Base-by-base conservation (phyloP, 64 coral and sea anemone genomes). In the Exaiptasia diaphana region DNA sequence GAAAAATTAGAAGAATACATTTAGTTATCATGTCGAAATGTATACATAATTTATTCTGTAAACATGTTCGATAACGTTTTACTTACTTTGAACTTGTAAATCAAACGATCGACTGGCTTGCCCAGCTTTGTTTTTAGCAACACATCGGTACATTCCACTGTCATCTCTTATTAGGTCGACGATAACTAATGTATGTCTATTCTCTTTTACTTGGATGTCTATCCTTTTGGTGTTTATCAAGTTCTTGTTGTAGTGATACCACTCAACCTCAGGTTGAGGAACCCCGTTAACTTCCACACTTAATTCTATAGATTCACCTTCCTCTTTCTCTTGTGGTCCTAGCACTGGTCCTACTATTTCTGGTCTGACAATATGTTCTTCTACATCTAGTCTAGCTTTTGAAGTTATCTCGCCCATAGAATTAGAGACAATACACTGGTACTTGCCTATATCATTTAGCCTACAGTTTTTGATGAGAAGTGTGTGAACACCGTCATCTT, bases 391-490 rank as follows among this genome's bases (percentile, higher is more conserved):
- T 65, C 85, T 69, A 14, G 79, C 85, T 40, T 76, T 68, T 37
- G 82, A 78, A 14, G 73, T 84, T 29, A 87, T 67, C 73, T 86
- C 91, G 43, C 95, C 95, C 38, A 40, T 80, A 4, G 86, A 67
- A 53, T 99, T 99, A 30, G 60, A 88, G 14, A 90, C 95, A 60
- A 99, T 74, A 65, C 89, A 91, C 77, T 92, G 82, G 29, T 99
- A 99, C 54, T 54, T 87, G 32, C 95, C 95, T 44, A 64, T 39
- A 41, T 99, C 85, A 24, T 93, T 85, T 20, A 65, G 38, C 0
- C 53, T 80, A 20, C 72, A 50, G 46, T 92, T 67, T 18, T 99
- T 86, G 44, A 87, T 87, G 37, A 46, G 30, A 37, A 87, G 32
- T 11, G 49, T 39, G 59, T 87, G 63, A 8, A 68, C 32, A 9